Conservation (phyloP, 2,888 invertebrate genomes). For the Octodonta nipae region DNA sequence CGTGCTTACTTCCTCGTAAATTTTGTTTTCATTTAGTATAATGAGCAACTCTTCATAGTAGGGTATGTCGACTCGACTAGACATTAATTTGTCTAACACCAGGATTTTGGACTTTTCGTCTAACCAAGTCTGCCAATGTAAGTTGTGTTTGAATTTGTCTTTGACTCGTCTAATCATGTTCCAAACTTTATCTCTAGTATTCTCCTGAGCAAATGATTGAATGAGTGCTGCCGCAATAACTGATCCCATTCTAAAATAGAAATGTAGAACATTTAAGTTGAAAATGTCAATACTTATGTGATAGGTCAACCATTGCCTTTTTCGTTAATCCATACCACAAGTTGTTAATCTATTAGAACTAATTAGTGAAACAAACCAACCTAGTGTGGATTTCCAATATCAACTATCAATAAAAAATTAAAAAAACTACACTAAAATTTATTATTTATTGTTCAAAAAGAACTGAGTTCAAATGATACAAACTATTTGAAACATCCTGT, state of each 20-base stretch:
- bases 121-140: background rate
- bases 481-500: too few relatives aligned
- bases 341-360: too few relatives aligned
- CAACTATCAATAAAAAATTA: too few relatives aligned
- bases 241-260: background rate
- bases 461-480: too few relatives aligned
- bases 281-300: too few relatives aligned
- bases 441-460: too few relatives aligned
- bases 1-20: background rate
- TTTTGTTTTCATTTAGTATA: background rate
- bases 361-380: too few relatives aligned
- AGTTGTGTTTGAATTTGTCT: background rate
- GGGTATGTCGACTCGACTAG: background rate
- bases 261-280: background rate
- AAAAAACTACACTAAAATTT: too few relatives aligned
- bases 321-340: too few relatives aligned
- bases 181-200: background rate
- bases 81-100: background rate
- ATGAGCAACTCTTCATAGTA: background rate
- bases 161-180: background rate
- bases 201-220: background rate
- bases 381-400: too few relatives aligned
- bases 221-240: background rate
- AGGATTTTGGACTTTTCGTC: background rate
- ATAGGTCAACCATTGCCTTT: too few relatives aligned